Conservation (phyloP, 1,140 invertebrate species). For the Drosophila orena region DNA sequence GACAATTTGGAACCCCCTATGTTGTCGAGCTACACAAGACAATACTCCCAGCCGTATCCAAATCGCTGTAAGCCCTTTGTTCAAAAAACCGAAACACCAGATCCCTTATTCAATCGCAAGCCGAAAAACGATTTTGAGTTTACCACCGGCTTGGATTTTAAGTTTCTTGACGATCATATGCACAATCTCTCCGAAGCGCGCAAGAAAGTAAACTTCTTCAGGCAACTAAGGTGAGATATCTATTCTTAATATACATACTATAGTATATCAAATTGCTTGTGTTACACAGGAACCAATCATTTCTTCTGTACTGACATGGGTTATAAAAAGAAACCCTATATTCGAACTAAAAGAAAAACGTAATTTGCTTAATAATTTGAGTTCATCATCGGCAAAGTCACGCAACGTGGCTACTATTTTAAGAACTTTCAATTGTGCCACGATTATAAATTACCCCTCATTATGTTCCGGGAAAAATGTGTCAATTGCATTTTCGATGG, state of each 20-base stretch:
- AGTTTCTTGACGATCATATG: slow-evolving; percentile 73
- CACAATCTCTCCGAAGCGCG: slow-evolving; percentile 52
- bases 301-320: slow-evolving; percentile 45
- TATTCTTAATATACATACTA: too few species aligned
- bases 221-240: slow-evolving; percentile 50
- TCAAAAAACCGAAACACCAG: slow-evolving; percentile 36
- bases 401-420: slow-evolving; percentile 19
- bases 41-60: slow-evolving; percentile 49
- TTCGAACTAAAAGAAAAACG: background rate
- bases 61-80: slow-evolving; percentile 32
- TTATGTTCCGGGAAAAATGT: slow-evolving; percentile 43
- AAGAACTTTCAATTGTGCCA: slow-evolving; percentile 29
- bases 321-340: too few species aligned
- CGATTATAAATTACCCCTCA: slow-evolving; percentile 63
- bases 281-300: slow-evolving; percentile 56
- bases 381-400: slow-evolving; percentile 44
- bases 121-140: slow-evolving; percentile 68
- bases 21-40: slow-evolving; percentile 50
- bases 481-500: slow-evolving; percentile 71
- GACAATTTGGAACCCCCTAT: slow-evolving; percentile 46
- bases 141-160: slow-evolving; percentile 50
- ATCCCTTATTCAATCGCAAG: slow-evolving; percentile 59
- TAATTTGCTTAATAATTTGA: slow-evolving; percentile 55
- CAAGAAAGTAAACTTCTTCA: slow-evolving; percentile 63
- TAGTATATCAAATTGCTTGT: background rate